Conservation (phyloP, 2,888 invertebrate species). For the Selenia dentaria region DNA sequence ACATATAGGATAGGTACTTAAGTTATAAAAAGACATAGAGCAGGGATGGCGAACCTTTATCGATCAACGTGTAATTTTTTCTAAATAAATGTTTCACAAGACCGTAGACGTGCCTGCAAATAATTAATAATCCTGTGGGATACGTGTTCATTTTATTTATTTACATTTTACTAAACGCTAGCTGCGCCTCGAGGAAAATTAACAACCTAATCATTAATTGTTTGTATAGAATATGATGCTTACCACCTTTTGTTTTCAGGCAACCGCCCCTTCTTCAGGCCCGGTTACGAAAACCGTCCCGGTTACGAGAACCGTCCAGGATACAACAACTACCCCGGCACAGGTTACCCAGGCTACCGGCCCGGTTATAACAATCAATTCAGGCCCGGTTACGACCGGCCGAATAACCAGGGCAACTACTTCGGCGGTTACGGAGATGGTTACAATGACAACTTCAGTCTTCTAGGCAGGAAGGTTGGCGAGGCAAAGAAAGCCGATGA, state of each 20-base stretch:
- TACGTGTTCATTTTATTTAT: too few relatives aligned
- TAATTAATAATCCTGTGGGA: too few relatives aligned
- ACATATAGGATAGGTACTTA: too few relatives aligned
- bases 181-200: too few relatives aligned
- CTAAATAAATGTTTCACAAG: too few relatives aligned
- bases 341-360: slow-evolving; percentile 46
- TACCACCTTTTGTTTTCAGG: slow-evolving; percentile 39
- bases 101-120: too few relatives aligned
- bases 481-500: slow-evolving; percentile 55
- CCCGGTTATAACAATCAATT: slow-evolving; percentile 38
- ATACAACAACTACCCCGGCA: slow-evolving; percentile 30
- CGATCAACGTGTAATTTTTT: too few relatives aligned
- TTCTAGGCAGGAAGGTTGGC: slow-evolving; percentile 58
- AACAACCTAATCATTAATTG: too few relatives aligned
- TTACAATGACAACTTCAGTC: slow-evolving; percentile 59
- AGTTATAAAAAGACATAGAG: too few relatives aligned
- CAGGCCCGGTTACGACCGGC: slow-evolving; percentile 44
- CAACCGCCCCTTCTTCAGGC: slow-evolving; percentile 53
- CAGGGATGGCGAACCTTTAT: too few relatives aligned
- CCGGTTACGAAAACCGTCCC: slow-evolving; percentile 49
- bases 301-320: slow-evolving; percentile 39
- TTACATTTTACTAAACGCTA: too few relatives aligned
- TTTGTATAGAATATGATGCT: too few relatives aligned
- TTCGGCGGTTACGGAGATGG: slow-evolving; percentile 61
- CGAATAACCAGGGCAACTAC: slow-evolving; percentile 45